phyloP scores from a whole-genome alignment of 2,888 invertebrate species.

The Rhopalosiphum nymphaeae region DNA sequence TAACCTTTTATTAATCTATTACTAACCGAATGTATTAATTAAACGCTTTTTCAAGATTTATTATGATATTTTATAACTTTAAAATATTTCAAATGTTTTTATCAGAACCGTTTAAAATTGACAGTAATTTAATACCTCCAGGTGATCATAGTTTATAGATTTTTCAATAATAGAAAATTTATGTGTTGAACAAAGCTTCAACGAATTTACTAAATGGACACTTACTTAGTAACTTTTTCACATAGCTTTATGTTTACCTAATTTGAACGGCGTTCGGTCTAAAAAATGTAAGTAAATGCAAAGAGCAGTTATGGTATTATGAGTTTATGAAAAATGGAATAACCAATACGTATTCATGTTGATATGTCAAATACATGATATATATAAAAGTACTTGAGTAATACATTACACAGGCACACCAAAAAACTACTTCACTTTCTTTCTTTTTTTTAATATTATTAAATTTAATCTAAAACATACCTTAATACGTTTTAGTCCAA shows the following conservation, averaged over 20 bases:
- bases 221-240: background rate
- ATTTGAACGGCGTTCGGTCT: background rate
- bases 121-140: background rate
- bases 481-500: background rate
- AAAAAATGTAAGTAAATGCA: background rate
- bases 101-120: background rate
- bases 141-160: background rate
- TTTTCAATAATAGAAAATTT: no score
- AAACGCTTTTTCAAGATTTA: background rate
- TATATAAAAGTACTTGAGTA: background rate
- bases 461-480: background rate
- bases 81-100: background rate
- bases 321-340: background rate
- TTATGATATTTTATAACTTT: background rate
- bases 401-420: no score
- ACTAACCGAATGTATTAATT: background rate
- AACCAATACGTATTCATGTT: background rate
- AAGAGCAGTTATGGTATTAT: background rate
- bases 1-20: background rate
- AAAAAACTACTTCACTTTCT: background rate
- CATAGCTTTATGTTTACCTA: background rate
- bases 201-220: background rate
- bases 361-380: background rate
- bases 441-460: background rate
- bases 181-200: background rate